Base-by-base conservation (phyloP, 2,797 vertebrate species). In the Steatocranus sp. region DNA sequence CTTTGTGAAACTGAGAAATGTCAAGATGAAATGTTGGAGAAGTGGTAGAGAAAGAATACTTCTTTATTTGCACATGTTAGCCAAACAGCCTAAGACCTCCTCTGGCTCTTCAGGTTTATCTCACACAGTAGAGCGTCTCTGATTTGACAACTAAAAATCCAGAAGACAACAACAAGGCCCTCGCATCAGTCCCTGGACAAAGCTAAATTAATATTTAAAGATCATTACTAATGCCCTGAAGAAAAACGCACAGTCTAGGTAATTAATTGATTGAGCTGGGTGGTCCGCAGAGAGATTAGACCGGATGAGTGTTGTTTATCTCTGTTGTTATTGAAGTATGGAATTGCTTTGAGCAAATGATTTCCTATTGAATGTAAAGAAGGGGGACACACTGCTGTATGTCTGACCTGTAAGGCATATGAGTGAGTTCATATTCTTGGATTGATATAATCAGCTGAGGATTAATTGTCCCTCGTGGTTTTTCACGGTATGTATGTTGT, bases 161-260 rank as follows among this genome's bases (percentile, higher is more conserved):
- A 83, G 86, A 87, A 91, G 90, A 93, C 87, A 93, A 92, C 92
- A 93, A 90, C 90, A 89, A 85, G 66, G 91, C 87, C 88, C 87
- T 80, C 7, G 30, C 76, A 90, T 85, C 92, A 95, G 95, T 96
- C 96, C 95, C 94, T 96, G 95, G 96, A 97, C 96, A 96, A 95
- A 96, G 95, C 92, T 96, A 94, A 95, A 97, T 97, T 96, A 97
- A 97, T 97, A 97, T 97, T 97, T 97, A 95, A 97, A 97, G 96
- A 97, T 97, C 96, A 97, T 96, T 97, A 96, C 95, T 93, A 94
- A 94, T 94, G 94, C 96, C 96, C 97, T 85, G 91, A 95, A 97
- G 97, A 96, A 93, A 97, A 97, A 97, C 94, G 95, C 89, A 88
- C 92, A 94, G 91, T 94, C 92, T 91, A 94, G 95, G 95, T 97